Base-by-base conservation (phyloP, 2,888 invertebrate genomes). In the Eucera pruinosa region DNA sequence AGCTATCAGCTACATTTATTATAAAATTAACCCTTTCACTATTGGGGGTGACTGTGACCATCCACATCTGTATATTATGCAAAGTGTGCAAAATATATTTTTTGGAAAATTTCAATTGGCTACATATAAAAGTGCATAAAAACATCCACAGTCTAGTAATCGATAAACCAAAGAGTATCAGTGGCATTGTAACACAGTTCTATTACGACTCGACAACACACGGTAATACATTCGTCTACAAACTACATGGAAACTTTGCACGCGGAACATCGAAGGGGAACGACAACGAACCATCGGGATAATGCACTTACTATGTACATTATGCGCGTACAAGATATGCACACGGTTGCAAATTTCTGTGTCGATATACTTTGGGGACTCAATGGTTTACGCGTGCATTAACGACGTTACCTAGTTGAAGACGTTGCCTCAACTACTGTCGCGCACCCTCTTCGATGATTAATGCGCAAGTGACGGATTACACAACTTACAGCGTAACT, bases 301-400 rank as follows among this genome's bases (percentile, higher is more conserved):
- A 80, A 80, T 80, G 78, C 79, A 66, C 54, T 74, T 61, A 61
- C 58, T 43, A 50, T 73, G 78, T 61, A 65, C 54, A 68, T 78
- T 73, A 78, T 43, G 57, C 61, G 39, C 55, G 43, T n/a, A 41
- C 27, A 45, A 50, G 50, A 55, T 52, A 52, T 47, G 43, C n/a
- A 50, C 58, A 54, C 45, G 25, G 27, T 25, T 27, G 30, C 33
- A 60, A 41, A 57, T 58, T 57, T 64, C 62, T 39, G 55, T 74
- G 48, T 61, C 68, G 52, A 72, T 71, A 55, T 65, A 52, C 60
- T 65, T 47, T 36, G 39, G 43, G 23, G 52, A 75, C 60, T 62
- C 52, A 15, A 45, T 50, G 60, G 45, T 60, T 39, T 60, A 36
- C 27, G 18, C 15, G 50, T 20, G 54, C 48, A 55, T 55, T 71